Conservation (phyloP, 2,888 invertebrate species). For the Subacronicta megacephala region DNA sequence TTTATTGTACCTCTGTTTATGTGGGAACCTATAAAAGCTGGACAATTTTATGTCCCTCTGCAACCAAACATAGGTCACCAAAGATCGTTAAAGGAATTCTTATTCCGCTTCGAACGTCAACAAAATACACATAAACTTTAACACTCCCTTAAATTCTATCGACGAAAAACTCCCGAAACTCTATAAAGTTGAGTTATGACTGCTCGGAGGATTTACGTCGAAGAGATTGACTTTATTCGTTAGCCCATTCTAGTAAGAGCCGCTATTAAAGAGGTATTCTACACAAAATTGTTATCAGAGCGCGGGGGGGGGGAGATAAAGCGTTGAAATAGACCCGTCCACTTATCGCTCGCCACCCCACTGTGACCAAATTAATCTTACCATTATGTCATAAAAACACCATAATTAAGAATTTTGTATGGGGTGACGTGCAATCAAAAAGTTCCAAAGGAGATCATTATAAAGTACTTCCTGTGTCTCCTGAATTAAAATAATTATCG, state of each 20-base stretch:
- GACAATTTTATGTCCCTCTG: neutral
- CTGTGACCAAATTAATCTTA: slow-evolving; percentile 61
- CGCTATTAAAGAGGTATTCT: slow-evolving; percentile 80
- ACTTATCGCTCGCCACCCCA: slow-evolving; percentile 67
- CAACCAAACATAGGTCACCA: slow-evolving; percentile 11
- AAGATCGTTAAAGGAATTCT: slow-evolving; percentile 20
- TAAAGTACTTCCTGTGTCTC: no score
- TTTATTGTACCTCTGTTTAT: neutral
- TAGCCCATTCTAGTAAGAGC: slow-evolving; percentile 78
- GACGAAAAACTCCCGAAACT: slow-evolving; percentile 73
- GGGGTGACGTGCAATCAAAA: neutral
- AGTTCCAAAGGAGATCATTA: neutral
- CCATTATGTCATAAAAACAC: slow-evolving; percentile 62
- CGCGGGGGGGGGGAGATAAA: slow-evolving; percentile 67
- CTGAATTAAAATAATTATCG: no score
- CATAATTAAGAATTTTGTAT: slow-evolving; percentile 37
- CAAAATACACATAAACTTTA: slow-evolving; percentile 67
- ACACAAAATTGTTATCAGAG: slow-evolving; percentile 76
- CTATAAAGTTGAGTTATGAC: slow-evolving; percentile 85
- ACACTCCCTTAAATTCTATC: slow-evolving; percentile 64
- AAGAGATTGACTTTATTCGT: slow-evolving; percentile 84
- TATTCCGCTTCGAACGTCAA: slow-evolving; percentile 34
- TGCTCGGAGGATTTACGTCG: slow-evolving; percentile 80
- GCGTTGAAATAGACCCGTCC: slow-evolving; percentile 67
- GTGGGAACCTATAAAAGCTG: neutral